Conservation (phyloP, 2,888 invertebrate genomes). For the Seira ritae region DNA sequence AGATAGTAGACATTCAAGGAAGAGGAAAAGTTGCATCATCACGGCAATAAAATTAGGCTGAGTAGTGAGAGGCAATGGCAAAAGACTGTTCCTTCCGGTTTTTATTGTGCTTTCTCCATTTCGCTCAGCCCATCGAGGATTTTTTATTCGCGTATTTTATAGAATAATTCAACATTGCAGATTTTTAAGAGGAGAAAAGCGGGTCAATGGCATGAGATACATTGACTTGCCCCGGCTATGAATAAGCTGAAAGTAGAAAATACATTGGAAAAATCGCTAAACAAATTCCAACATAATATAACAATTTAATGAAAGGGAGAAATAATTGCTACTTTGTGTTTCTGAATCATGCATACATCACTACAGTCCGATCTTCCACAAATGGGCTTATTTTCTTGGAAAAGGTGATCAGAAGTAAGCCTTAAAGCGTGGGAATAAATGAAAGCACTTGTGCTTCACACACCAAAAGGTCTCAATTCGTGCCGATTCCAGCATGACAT, state of each 20-base stretch:
- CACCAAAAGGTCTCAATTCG: too few relatives aligned
- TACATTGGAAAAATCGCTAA: too few relatives aligned
- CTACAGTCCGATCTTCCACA: too few relatives aligned
- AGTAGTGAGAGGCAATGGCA: neutral
- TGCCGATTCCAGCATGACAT: too few relatives aligned
- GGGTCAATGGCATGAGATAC: neutral
- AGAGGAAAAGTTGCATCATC: slow-evolving; percentile 14
- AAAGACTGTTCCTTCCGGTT: slow-evolving; percentile 12
- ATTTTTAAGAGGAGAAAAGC: neutral
- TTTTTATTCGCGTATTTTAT: neutral
- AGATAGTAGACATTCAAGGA: neutral
- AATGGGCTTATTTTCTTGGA: too few relatives aligned
- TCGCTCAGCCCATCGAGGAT: neutral
- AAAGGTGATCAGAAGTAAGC: too few relatives aligned
- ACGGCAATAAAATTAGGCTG: slow-evolving; percentile 14
- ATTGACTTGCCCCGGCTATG: neutral
- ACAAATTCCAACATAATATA: too few relatives aligned
- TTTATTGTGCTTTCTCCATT: slow-evolving; percentile 1
- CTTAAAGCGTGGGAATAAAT: too few relatives aligned
- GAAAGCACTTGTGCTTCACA: too few relatives aligned
- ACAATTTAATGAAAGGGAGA: too few relatives aligned
- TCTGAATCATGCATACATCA: too few relatives aligned
- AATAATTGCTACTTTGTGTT: too few relatives aligned
- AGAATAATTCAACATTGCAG: neutral
- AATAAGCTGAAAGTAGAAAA: neutral